Evolutionary conservation across 1,140 invertebrate genomes (phyloP).

Genomic region (Scaptomyza montana): DNA sequence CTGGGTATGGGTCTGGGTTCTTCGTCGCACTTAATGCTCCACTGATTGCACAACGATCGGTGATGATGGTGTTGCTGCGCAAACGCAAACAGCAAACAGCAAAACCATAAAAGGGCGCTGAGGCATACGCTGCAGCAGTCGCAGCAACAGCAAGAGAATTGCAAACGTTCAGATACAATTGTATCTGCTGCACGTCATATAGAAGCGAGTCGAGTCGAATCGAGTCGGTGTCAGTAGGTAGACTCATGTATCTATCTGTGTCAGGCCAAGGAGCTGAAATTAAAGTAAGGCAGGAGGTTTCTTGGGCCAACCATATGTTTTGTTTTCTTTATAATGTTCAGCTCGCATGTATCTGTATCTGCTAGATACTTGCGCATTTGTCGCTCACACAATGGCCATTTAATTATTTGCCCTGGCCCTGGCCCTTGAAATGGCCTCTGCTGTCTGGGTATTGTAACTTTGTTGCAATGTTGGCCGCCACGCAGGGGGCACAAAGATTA

Average conservation of each 20-base stretch:
- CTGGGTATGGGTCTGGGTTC: constrained; percentile 7
- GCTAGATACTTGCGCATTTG: constrained; percentile 38
- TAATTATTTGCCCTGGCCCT: constrained; percentile 61
- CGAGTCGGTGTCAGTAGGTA: constrained; percentile 61
- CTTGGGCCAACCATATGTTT: constrained; percentile 69
- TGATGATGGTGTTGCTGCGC: constrained; percentile 30
- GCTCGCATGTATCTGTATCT: constrained; percentile 38
- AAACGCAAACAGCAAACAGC: constrained; percentile 57
- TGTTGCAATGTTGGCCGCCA: constrained; percentile 22
- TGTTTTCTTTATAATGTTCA: neutral
- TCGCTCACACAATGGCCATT: constrained; percentile 62
- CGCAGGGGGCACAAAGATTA: constrained; percentile 41
- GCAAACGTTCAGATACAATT: constrained; percentile 67
- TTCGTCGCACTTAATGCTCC: constrained; percentile 72
- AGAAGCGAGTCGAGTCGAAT: constrained; percentile 11
- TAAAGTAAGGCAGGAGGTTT: constrained; percentile 83
- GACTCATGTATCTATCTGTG: constrained; percentile 70
- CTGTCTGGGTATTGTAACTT: constrained; percentile 18
- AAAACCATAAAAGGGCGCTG: constrained; percentile 44
- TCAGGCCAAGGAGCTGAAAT: constrained; percentile 76
- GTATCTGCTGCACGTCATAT: constrained; percentile 37
- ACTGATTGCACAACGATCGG: constrained; percentile 80
- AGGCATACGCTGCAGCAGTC: neutral
- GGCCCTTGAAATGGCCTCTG: neutral
- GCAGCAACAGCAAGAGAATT: constrained; percentile 13